These are phyloP conservation scores for Drosophila leonis DNA, from an alignment of 2,888 invertebrate genomes.

Conservation along the genomic window DNA sequence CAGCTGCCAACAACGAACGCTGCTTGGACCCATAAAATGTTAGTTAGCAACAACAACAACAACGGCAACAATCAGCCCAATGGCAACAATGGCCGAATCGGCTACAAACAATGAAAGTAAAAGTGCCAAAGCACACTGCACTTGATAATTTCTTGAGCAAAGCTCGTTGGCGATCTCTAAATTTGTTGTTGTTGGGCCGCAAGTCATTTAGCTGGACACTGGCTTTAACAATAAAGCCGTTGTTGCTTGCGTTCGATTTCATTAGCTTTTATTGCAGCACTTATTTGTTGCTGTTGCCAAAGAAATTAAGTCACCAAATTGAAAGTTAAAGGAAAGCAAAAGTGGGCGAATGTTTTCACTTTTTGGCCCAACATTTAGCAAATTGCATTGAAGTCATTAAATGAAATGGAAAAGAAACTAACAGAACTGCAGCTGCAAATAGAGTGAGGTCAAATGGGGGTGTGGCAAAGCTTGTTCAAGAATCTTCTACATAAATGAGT, in stretches of 20 bases:
- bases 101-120: slow-evolving; percentile 70
- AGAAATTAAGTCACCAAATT: slow-evolving; percentile 80
- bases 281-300: slow-evolving; percentile 49
- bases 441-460: background rate
- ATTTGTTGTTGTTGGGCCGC: slow-evolving; percentile 26
- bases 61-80: slow-evolving; percentile 27
- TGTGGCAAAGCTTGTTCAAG: background rate
- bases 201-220: slow-evolving; percentile 47
- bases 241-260: slow-evolving; percentile 71
- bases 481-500: background rate
- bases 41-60: slow-evolving; percentile 51
- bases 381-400: slow-evolving; percentile 64
- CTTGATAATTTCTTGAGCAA: slow-evolving; percentile 78
- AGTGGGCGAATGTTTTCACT: slow-evolving; percentile 73
- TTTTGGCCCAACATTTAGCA: slow-evolving; percentile 44
- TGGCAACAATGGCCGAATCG: slow-evolving; percentile 51
- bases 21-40: slow-evolving; percentile 45
- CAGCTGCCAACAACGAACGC: slow-evolving; percentile 12
- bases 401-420: slow-evolving; percentile 25
- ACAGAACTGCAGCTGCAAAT: slow-evolving; percentile 45
- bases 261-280: slow-evolving; percentile 78
- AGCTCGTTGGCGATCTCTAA: slow-evolving; percentile 40
- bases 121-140: slow-evolving; percentile 73
- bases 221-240: slow-evolving; percentile 59
- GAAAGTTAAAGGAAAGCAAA: slow-evolving; percentile 77